Evolutionary conservation across 2,888 invertebrate species (phyloP), one percentile per base, ranked within the genome.

Genomic region (Salpingus planirostris): DNA sequence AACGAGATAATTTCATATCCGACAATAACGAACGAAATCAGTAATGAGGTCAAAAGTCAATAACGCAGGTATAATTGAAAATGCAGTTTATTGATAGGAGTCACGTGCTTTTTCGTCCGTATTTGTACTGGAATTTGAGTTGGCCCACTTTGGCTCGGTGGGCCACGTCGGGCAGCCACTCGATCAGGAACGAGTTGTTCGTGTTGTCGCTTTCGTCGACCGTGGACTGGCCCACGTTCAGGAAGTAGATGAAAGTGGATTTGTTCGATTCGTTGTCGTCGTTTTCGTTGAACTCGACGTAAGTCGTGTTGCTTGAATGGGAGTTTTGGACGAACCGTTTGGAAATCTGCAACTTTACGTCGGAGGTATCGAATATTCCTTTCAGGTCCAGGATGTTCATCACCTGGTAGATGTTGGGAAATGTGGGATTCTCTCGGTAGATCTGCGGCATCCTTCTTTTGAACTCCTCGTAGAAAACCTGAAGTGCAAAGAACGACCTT

Each of bases 161-260:
- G 29, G 80, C 66, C 31, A 82, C 73, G 52, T 80, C 77, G 1
- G 84, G 82, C 36, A 78, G 77, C 86, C 86, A 87, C 55, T 83
- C 80, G 24, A 87, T 74, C 14, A 77, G 65, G 53, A 86, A 77
- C 11, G 49, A 46, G 39, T 57, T 57, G 32, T 57, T 57, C 76
- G 79, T 32, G 71, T 77, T 40, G 73, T 78, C 72, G 33, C 53
- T 56, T 40, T 60, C 59, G 24, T 60, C 55, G 7, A 52, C 44
- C 23, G 54, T 49, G 23, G 57, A 49, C 64, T 61, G 73, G 74
- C 80, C 57, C 74, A 57, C 57, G 31, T 57, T 57, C 8, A 57
- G 38, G 13, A 57, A 57, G 31, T 53, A 57, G 29, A 57, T 56
- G 33, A 55, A 57, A 15, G 48, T 47, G 2, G 47, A 45, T 26